Conservation (phyloP, 2,888 invertebrate genomes). For the Dryadula phaetusa region DNA sequence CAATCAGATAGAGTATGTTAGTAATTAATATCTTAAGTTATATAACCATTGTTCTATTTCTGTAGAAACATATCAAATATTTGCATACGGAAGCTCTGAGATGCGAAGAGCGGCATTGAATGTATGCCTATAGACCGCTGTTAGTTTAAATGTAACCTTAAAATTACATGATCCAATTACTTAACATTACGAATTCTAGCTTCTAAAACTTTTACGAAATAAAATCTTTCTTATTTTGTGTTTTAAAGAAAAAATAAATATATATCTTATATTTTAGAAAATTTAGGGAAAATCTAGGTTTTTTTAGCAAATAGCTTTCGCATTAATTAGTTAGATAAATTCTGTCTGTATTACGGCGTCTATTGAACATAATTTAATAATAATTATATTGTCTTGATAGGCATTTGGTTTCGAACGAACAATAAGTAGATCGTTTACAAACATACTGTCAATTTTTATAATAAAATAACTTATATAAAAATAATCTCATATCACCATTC, state of each 20-base stretch:
- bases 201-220: not conserved
- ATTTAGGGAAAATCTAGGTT: not conserved
- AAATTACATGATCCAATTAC: constrained; percentile 22
- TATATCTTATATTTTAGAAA: constrained; percentile 3
- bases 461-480: too few species aligned
- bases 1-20: not conserved
- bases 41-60: constrained; percentile 11
- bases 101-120: constrained; percentile 29
- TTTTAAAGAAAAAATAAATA: not conserved
- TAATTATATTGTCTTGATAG: too few species aligned
- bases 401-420: too few species aligned
- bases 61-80: constrained; percentile 24
- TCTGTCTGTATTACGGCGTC: not conserved
- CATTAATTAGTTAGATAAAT: not conserved
- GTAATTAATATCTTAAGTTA: constrained; percentile 15
- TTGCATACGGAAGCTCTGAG: constrained; percentile 10
- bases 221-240: not conserved
- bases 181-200: constrained; percentile 12
- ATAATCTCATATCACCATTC: too few species aligned
- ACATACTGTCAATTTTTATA: too few species aligned
- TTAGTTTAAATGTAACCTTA: constrained; percentile 56
- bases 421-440: too few species aligned
- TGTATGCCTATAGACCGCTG: constrained; percentile 53
- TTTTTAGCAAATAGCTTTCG: not conserved
- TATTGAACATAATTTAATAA: not conserved